A percentile compares a stretch with the other conserved stretches of the same genome.
These are phyloP conservation scores for Bombus pascuorum DNA, from an alignment of 1,140 invertebrate species.

Conservation along the genomic window DNA sequence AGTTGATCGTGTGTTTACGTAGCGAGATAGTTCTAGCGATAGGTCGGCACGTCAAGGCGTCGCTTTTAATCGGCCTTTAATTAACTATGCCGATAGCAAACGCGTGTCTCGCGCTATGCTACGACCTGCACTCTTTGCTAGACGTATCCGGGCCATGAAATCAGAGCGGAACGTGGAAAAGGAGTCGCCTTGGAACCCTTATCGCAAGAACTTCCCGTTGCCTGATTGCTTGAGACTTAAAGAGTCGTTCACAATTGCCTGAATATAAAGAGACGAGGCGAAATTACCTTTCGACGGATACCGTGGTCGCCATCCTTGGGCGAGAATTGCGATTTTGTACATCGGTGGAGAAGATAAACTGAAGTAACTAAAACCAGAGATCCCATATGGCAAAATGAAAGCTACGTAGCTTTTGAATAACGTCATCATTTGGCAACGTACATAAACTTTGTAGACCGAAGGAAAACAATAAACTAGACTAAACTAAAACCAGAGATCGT, in stretches of 20 bases:
- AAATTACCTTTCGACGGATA: no score
- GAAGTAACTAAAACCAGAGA: no score
- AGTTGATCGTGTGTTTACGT: conserved; percentile 23
- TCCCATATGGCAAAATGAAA: no score
- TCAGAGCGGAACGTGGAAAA: conserved; percentile 57
- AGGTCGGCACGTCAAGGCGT: conserved; percentile 16
- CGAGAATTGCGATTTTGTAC: no score
- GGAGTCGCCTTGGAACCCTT: conserved; percentile 52
- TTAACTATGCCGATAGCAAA: conserved; percentile 32
- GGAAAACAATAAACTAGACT: no score
- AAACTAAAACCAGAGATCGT: no score
- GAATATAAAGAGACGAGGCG: no score
- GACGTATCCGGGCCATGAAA: conserved; percentile 50
- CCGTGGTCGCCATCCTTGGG: no score
- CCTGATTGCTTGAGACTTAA: not conserved
- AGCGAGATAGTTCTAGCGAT: not conserved
- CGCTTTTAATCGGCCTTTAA: conserved; percentile 43
- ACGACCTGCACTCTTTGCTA: conserved; percentile 31
- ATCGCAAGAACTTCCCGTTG: conserved; percentile 54
- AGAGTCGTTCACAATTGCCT: conserved; percentile 25
- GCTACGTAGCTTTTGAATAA: no score
- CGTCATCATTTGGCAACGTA: no score
- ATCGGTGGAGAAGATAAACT: no score
- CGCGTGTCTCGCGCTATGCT: not conserved
- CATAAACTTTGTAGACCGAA: no score